Base-by-base conservation (phyloP, 2,113 vertebrate species). In the Dolichotis patagonum region DNA sequence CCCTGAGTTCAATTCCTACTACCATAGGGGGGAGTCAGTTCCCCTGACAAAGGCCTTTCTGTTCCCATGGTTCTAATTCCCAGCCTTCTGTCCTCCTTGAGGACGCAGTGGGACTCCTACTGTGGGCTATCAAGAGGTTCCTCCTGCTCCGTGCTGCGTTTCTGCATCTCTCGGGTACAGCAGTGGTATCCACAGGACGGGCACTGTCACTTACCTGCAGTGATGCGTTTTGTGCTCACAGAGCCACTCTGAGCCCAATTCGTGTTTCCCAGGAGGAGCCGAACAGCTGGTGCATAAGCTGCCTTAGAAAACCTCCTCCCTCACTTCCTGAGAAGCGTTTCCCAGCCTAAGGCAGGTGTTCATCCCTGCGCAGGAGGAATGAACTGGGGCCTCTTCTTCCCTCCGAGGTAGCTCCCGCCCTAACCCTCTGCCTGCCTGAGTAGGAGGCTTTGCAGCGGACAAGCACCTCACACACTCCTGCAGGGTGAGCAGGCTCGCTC, bases 181-280 rank as follows among this genome's bases (percentile, higher is more conserved):
- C n/a, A 4, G 56, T 12, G 41, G 49, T 0, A 10, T 60, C 26
- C 28, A 16, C 2, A 0, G 5, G 7, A 20, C 19, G 28, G 0
- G 24, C 5, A 19, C 41, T 56, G 69, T 16, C 19, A 11, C 0
- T 56, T 5, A 16, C 3, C 80, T 71, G 4, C 1, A 4, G 20
- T 16, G 9, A 3, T n/a, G 43, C 13, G 4, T 20, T 22, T 3
- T 5, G 35, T 20, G 6, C 38, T 46, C 77, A 30, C 38, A 35
- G 80, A 75, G 17, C 35, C 3, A 1, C 56, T 80, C n/a, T 8
- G 22, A 83, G 60, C 75, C 0, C 17, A 46, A 32, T 62, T 26
- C 8, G 5, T 16, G 3, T 38, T 54, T 67, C 77, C 62, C 26
- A 38, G 49, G 30, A 88, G 71, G 32, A 22, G 56, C 84, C 3